phyloP scores from a whole-genome alignment of 2,797 vertebrate genomes.

The Phylloscopus collybita region DNA sequence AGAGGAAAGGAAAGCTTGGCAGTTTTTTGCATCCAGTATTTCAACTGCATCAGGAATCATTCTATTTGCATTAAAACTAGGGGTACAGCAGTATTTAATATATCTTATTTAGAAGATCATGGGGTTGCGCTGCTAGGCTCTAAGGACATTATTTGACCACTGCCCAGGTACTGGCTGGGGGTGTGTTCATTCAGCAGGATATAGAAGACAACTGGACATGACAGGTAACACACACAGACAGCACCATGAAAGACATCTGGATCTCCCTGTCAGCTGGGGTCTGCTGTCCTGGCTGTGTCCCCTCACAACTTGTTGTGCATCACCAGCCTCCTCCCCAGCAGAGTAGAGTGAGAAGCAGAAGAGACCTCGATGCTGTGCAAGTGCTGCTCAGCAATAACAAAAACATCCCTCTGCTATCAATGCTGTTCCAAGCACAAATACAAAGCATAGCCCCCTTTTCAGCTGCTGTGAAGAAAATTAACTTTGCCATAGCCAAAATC shows the following conservation, averaged over 20 bases:
- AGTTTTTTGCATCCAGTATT: background rate
- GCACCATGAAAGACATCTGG: background rate
- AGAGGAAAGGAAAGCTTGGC: background rate
- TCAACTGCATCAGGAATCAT: background rate
- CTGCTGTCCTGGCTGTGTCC: background rate
- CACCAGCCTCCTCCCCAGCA: accelerated
- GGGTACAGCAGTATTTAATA: background rate
- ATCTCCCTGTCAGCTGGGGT: background rate
- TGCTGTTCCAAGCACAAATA: background rate
- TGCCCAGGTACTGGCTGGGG: background rate
- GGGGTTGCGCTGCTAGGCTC: background rate
- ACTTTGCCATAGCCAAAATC: background rate
- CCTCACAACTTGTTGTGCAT: background rate
- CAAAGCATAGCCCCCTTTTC: background rate
- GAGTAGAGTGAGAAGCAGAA: background rate
- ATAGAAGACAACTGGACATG: background rate
- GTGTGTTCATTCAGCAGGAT: background rate
- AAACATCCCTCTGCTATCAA: background rate
- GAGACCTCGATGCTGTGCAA: background rate
- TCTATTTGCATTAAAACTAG: background rate
- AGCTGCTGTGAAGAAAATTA: background rate
- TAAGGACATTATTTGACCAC: background rate
- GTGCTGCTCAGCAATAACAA: background rate
- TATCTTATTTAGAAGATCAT: background rate
- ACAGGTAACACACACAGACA: background rate